phyloP scores from a whole-genome alignment of 2,888 invertebrate species.

The Lepas anatifera region DNA sequence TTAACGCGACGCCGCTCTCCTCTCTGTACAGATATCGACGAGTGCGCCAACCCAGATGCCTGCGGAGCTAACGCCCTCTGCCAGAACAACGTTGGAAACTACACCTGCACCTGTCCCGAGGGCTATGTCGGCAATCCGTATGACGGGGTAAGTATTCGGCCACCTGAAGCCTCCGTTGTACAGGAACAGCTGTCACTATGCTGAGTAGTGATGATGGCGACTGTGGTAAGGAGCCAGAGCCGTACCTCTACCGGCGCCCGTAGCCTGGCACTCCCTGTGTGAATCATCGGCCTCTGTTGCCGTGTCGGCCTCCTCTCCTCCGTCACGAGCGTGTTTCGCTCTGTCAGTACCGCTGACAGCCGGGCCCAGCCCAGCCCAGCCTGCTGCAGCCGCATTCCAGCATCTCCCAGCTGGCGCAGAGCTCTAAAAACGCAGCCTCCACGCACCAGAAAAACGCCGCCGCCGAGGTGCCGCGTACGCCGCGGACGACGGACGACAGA shows the following conservation, averaged over 20 bases:
- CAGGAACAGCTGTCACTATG: too few relatives aligned
- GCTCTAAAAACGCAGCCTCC: not conserved
- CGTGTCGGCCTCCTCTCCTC: too few relatives aligned
- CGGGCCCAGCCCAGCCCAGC: not conserved
- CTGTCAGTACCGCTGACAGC: too few relatives aligned
- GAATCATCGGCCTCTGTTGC: too few relatives aligned
- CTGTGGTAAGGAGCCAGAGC: too few relatives aligned
- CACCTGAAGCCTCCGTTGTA: too few relatives aligned
- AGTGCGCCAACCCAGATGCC: conserved; percentile 65
- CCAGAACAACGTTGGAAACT: conserved; percentile 72
- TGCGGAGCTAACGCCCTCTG: conserved; percentile 73
- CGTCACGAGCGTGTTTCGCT: too few relatives aligned
- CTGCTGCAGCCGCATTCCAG: not conserved
- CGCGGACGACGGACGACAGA: too few relatives aligned
- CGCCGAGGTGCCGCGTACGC: too few relatives aligned
- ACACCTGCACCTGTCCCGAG: conserved; percentile 67
- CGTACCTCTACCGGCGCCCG: too few relatives aligned
- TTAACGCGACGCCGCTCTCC: not conserved
- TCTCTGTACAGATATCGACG: conserved; percentile 64
- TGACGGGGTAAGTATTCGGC: conserved; percentile 43
- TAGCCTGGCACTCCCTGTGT: too few relatives aligned
- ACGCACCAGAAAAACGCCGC: not conserved
- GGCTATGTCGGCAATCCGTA: conserved; percentile 76
- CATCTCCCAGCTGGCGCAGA: not conserved
- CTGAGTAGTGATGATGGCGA: too few relatives aligned